Conservation (phyloP, 2,888 invertebrate genomes). For the Tenthredo mesomela region DNA sequence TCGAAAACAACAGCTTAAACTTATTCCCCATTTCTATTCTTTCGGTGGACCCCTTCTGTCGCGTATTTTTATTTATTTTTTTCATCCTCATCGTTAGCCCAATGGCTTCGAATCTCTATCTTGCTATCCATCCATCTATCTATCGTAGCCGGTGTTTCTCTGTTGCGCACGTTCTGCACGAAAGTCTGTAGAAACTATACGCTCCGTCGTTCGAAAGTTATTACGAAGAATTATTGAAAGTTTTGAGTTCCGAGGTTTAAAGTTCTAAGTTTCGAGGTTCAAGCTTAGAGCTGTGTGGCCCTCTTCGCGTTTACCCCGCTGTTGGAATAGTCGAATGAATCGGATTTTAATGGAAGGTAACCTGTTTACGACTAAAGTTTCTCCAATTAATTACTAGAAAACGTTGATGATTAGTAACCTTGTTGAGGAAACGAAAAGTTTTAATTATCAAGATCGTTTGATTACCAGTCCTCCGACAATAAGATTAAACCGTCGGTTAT, state of each 20-base stretch:
- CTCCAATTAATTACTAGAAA: slow-evolving; percentile 70
- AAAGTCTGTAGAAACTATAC: slow-evolving; percentile 56
- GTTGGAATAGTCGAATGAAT: slow-evolving; percentile 66
- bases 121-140: slow-evolving; percentile 30
- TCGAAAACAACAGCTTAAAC: slow-evolving; percentile 52
- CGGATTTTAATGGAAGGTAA: slow-evolving; percentile 71
- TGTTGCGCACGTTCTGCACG: slow-evolving; percentile 51
- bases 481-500: neutral
- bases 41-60: neutral
- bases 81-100: slow-evolving; percentile 51
- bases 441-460: slow-evolving; percentile 9
- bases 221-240: slow-evolving; percentile 73
- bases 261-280: slow-evolving; percentile 31
- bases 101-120: slow-evolving; percentile 29
- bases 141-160: slow-evolving; percentile 42
- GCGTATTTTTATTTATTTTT: slow-evolving; percentile 53
- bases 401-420: slow-evolving; percentile 29
- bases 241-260: slow-evolving; percentile 60
- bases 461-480: neutral
- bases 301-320: slow-evolving; percentile 47
- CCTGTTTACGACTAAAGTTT: slow-evolving; percentile 74
- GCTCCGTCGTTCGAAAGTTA: slow-evolving; percentile 67
- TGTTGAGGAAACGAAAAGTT: slow-evolving; percentile 31
- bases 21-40: slow-evolving; percentile 53
- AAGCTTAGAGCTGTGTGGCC: neutral